Evolutionary conservation across 2,113 vertebrate genomes (phyloP).

Genomic region (Eonycteris spelaea): DNA sequence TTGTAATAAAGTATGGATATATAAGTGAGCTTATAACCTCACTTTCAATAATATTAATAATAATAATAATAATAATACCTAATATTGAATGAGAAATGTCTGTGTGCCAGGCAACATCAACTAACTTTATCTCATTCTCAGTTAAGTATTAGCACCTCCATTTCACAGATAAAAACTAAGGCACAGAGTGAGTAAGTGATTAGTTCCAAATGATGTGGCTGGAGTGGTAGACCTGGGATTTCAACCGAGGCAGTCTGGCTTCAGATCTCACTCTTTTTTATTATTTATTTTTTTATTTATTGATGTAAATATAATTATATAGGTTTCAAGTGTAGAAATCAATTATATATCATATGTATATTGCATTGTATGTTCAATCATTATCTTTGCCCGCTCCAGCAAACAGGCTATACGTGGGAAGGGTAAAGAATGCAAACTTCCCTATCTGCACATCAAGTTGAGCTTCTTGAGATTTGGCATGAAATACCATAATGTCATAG

Average conservation of each 20-base stretch:
- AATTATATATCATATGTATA: too few relatives aligned
- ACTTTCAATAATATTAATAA: not conserved
- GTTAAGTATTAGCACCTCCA: not conserved
- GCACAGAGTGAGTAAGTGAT: not conserved
- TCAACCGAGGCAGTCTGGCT: not conserved
- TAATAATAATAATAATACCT: not conserved
- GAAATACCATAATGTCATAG: not conserved
- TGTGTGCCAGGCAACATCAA: not conserved
- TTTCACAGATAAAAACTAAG: not conserved
- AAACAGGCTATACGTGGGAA: not conserved
- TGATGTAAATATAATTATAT: too few relatives aligned
- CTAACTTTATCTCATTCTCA: not conserved
- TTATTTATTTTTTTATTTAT: too few relatives aligned
- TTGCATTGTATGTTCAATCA: not conserved
- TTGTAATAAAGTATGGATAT: not conserved
- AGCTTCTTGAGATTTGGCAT: not conserved
- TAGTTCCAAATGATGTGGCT: not conserved
- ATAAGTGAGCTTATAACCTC: not conserved
- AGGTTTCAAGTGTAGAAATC: too few relatives aligned
- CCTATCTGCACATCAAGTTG: not conserved
- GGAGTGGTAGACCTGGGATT: not conserved
- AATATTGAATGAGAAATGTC: not conserved
- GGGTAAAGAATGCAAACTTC: not conserved
- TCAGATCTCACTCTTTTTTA: not conserved
- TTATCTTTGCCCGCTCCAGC: not conserved